Evolutionary conservation across 2,113 vertebrate species (phyloP).

Genomic region (Tichodroma muraria): DNA sequence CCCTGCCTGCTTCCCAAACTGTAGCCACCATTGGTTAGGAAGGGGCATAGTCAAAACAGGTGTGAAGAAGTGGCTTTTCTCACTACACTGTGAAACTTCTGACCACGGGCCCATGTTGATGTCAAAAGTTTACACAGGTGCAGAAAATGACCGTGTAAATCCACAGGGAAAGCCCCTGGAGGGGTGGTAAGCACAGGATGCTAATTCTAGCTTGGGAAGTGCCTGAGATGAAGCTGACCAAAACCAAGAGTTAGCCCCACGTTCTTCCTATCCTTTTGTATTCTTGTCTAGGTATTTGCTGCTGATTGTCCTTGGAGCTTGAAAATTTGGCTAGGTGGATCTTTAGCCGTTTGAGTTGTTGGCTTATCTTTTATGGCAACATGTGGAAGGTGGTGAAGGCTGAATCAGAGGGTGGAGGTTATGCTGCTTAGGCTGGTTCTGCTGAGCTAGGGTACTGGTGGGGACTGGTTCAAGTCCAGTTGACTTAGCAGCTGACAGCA

Average conservation of each 20-base stretch:
- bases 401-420: not conserved
- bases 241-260: not conserved
- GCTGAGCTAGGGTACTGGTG: not conserved
- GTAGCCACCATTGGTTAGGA: not conserved
- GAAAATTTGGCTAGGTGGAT: not conserved
- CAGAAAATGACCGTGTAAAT: not conserved
- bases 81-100: not conserved
- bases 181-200: not conserved
- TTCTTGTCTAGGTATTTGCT: not conserved
- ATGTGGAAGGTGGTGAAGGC: not conserved
- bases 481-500: not conserved
- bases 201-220: not conserved
- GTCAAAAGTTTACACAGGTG: not conserved
- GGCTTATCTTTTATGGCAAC: not conserved
- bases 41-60: not conserved
- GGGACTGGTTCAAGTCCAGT: not conserved
- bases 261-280: not conserved
- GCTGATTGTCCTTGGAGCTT: not conserved
- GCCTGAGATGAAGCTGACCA: not conserved
- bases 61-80: not conserved
- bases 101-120: accelerated
- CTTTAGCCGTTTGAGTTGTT: not conserved
- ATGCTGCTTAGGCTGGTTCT: not conserved
- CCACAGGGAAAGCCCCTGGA: not conserved
- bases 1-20: not conserved